A percentile compares a stretch with the other conserved stretches of the same genome.
These are phyloP conservation scores for Drosophila pachea DNA, from an alignment of 1,140 invertebrate species.

Conservation along the genomic window DNA sequence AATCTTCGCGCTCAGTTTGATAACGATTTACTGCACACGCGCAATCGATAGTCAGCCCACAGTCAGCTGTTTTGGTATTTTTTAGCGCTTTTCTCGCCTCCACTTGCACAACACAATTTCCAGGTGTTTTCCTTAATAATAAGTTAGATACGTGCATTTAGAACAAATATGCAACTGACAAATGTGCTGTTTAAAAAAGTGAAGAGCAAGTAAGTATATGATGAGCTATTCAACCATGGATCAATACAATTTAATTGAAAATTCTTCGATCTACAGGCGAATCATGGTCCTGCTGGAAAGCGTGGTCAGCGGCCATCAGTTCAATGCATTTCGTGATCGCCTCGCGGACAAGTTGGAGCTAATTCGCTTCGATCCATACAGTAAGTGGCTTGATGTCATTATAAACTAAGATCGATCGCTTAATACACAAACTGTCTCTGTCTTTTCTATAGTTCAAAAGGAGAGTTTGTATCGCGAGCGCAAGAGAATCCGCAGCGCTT, in stretches of 20 bases:
- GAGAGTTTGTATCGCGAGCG: conserved; percentile 83
- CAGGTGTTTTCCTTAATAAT: conserved; percentile 23
- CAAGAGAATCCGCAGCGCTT: conserved; percentile 83
- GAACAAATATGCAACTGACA: conserved; percentile 61
- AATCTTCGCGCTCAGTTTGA: not conserved
- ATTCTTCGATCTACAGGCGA: conserved; percentile 77
- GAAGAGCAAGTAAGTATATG: conserved; percentile 66
- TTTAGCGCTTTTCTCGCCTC: not conserved
- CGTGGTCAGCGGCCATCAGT: conserved; percentile 86
- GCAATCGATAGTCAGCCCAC: not conserved
- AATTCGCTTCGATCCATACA: conserved; percentile 86
- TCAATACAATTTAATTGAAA: not conserved
- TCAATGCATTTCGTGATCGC: conserved; percentile 84
- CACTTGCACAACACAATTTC: conserved; percentile 40
- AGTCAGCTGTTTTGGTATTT: not conserved
- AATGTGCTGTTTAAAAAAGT: conserved; percentile 65
- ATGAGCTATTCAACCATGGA: no score
- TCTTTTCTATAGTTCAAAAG: conserved; percentile 82
- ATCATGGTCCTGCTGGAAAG: conserved; percentile 89
- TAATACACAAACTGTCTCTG: not conserved
- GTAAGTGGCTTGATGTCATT: conserved; percentile 80
- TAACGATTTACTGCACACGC: not conserved
- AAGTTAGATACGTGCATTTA: not conserved
- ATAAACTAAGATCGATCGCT: not conserved
- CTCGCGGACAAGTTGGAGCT: conserved; percentile 88